Evolutionary conservation across 2,797 vertebrate species (phyloP).

Genomic region (Microtus californicus): DNA sequence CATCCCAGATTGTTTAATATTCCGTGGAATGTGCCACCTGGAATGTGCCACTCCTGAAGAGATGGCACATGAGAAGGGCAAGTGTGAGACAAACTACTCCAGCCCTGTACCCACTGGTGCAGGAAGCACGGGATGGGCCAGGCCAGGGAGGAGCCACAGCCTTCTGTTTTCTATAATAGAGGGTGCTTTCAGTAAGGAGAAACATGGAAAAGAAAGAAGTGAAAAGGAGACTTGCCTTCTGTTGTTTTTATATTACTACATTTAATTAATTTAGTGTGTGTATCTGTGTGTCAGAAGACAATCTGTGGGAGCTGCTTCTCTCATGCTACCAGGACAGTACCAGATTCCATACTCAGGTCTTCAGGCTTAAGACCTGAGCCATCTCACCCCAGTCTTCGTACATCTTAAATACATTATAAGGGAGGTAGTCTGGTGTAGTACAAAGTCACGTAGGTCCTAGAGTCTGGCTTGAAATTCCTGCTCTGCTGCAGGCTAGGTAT

Average conservation of each 20-base stretch:
- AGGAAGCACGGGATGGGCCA: background rate
- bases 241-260: background rate
- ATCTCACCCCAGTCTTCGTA: background rate
- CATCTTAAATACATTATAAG: background rate
- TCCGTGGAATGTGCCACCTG: background rate
- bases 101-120: background rate
- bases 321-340: background rate
- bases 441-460: background rate
- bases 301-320: background rate
- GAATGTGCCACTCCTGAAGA: background rate
- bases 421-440: background rate
- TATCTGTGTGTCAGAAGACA: background rate
- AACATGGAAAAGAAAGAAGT: background rate
- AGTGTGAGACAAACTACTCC: background rate
- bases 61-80: background rate
- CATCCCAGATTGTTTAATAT: background rate
- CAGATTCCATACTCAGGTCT: background rate
- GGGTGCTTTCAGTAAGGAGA: background rate
- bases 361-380: background rate
- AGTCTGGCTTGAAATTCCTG: background rate
- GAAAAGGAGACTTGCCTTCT: background rate
- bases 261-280: background rate
- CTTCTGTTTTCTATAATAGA: background rate
- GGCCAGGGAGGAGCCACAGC: background rate
- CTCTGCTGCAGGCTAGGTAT: background rate